Evolutionary conservation across 2,888 invertebrate genomes (phyloP).

Genomic region (Rhogogaster chlorosoma): DNA sequence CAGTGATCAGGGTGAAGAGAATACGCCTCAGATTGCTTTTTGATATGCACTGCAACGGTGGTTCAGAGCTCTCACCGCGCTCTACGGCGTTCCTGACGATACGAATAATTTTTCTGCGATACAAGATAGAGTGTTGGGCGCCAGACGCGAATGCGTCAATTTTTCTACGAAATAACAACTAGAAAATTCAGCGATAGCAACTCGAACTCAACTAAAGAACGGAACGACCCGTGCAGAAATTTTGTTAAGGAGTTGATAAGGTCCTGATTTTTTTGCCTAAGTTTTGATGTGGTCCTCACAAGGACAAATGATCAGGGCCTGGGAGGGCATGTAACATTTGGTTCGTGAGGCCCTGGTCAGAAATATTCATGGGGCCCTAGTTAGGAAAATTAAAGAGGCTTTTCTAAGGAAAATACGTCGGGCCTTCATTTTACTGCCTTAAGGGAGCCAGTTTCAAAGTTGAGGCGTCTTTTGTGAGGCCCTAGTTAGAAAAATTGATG

Average conservation of each 20-base stretch:
- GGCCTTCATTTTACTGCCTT: constrained; percentile 2
- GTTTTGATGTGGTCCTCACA: not conserved
- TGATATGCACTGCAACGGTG: too few relatives aligned
- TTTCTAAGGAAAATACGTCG: not conserved
- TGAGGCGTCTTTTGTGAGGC: constrained; percentile 4
- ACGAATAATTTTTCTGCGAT: too few relatives aligned
- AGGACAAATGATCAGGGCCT: constrained; percentile 3
- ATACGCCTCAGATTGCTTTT: too few relatives aligned
- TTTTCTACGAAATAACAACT: too few relatives aligned
- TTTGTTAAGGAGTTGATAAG: not conserved
- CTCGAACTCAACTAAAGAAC: too few relatives aligned
- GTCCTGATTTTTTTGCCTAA: not conserved
- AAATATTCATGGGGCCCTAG: not conserved
- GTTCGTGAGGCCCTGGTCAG: constrained; percentile 9
- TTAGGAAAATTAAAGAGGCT: constrained; percentile 1
- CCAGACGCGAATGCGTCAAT: too few relatives aligned
- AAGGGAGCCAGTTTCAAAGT: not conserved
- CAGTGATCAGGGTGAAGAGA: too few relatives aligned
- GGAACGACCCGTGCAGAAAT: constrained; percentile 9
- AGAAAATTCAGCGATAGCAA: too few relatives aligned
- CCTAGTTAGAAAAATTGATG: constrained; percentile 1
- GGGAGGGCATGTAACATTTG: not conserved
- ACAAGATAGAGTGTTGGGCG: too few relatives aligned
- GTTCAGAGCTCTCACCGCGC: too few relatives aligned
- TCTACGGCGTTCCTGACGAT: too few relatives aligned